Evolutionary conservation across 1,140 invertebrate genomes (phyloP).

Genomic region (Diplogasteroides magnus): DNA sequence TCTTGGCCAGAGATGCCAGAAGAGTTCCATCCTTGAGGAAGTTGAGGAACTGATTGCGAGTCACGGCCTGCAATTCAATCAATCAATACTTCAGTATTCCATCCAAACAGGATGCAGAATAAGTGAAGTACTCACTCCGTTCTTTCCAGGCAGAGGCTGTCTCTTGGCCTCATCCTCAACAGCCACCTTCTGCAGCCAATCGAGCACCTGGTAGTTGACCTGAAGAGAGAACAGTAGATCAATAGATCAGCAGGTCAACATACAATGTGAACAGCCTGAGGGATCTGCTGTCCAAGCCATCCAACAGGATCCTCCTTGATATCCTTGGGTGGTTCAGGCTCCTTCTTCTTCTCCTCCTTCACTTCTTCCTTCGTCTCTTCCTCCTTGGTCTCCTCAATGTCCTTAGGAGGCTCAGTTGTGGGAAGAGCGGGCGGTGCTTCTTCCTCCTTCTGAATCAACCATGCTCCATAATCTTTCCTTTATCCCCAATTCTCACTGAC

Average conservation of each 20-base stretch:
- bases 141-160: constrained; percentile 34
- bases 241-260: neutral
- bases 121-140: constrained; percentile 21
- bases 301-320: constrained; percentile 40
- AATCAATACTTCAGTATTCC: no score
- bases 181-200: constrained; percentile 36
- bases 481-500: no score
- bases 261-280: constrained; percentile 40
- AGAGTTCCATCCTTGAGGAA: constrained; percentile 39
- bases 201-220: constrained; percentile 37
- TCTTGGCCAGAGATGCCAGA: constrained; percentile 43
- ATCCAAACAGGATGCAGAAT: no score
- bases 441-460: no score
- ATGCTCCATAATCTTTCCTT: no score
- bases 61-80: constrained; percentile 26
- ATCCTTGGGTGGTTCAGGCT: constrained; percentile 28
- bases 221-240: neutral
- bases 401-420: constrained; percentile 1
- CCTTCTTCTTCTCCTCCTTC: constrained; percentile 19
- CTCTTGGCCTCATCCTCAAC: constrained; percentile 34
- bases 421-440: constrained; percentile 3
- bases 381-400: constrained; percentile 8
- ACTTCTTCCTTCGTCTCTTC: constrained; percentile 22
- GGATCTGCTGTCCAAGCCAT: constrained; percentile 38
- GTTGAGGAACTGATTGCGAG: constrained; percentile 41